Evolutionary conservation across 2,797 vertebrate species (phyloP).

Genomic region (Sphaeramia orbicularis): DNA sequence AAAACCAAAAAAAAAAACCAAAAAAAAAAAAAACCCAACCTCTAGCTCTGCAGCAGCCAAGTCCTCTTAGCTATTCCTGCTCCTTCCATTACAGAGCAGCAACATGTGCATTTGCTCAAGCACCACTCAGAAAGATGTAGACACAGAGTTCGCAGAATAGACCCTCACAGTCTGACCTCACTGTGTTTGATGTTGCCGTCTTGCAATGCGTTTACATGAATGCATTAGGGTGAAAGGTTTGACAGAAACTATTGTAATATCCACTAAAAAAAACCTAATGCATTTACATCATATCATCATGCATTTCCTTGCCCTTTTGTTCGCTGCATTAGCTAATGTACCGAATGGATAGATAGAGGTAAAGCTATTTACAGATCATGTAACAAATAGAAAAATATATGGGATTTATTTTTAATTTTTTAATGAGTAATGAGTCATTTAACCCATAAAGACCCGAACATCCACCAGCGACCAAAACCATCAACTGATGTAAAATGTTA

Average conservation of each 20-base stretch:
- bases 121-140: constrained; percentile 9
- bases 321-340: not conserved
- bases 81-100: constrained; percentile 58
- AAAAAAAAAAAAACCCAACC: too few relatives aligned
- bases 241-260: not conserved
- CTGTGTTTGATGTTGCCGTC: not conserved
- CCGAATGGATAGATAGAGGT: not conserved
- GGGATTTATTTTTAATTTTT: too few relatives aligned
- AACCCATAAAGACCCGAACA: too few relatives aligned
- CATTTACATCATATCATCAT: not conserved
- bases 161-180: not conserved
- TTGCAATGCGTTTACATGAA: not conserved
- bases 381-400: too few relatives aligned
- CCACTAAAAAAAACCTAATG: not conserved
- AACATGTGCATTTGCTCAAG: constrained; percentile 48
- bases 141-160: constrained; percentile 12
- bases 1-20: not conserved
- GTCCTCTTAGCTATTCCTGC: constrained; percentile 51
- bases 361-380: too few relatives aligned
- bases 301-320: not conserved
- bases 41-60: not conserved
- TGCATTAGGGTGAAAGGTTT: not conserved
- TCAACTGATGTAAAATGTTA: too few relatives aligned
- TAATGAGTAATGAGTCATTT: too few relatives aligned
- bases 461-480: too few relatives aligned